Evolutionary conservation across 1,140 invertebrate species (phyloP).

Genomic region (Diachasmimorpha longicaudata): DNA sequence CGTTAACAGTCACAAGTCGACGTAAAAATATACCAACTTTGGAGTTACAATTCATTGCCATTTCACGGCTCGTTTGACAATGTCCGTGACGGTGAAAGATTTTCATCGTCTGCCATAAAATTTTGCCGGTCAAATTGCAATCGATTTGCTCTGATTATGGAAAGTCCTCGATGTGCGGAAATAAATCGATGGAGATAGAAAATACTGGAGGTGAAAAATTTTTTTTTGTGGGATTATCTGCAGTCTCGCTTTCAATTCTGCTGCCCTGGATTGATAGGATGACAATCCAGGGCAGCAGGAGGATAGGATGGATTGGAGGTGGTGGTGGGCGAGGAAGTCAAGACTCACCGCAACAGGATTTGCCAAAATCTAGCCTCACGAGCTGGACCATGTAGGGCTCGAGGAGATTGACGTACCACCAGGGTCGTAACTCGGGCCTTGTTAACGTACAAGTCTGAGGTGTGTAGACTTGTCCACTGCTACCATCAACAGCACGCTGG

Average conservation of each 20-base stretch:
- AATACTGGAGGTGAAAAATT: neutral
- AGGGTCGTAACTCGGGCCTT: constrained; percentile 80
- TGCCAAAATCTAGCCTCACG: constrained; percentile 90
- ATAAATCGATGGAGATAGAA: constrained; percentile 10
- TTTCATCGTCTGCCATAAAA: neutral
- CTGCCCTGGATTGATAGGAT: neutral
- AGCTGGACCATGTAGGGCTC: constrained; percentile 96
- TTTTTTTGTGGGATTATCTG: neutral
- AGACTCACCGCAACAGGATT: constrained; percentile 86
- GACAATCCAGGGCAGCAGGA: too few relatives aligned
- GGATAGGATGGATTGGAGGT: too few relatives aligned
- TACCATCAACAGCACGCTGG: constrained; percentile 90
- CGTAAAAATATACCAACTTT: neutral
- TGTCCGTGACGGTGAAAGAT: neutral
- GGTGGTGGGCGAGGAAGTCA: neutral
- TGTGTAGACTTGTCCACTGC: constrained; percentile 82
- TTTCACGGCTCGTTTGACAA: constrained; percentile 20
- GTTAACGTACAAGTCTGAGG: constrained; percentile 87
- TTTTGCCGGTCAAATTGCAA: constrained; percentile 13
- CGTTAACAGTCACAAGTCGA: neutral
- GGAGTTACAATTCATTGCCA: constrained; percentile 11
- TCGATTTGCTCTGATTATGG: constrained; percentile 38
- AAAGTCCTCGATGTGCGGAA: constrained; percentile 20
- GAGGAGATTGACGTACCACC: constrained; percentile 96
- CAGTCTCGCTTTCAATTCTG: neutral